These are phyloP conservation scores for Aegotheles bennettii DNA, from an alignment of 2,113 vertebrate species.

Conservation along the genomic window DNA sequence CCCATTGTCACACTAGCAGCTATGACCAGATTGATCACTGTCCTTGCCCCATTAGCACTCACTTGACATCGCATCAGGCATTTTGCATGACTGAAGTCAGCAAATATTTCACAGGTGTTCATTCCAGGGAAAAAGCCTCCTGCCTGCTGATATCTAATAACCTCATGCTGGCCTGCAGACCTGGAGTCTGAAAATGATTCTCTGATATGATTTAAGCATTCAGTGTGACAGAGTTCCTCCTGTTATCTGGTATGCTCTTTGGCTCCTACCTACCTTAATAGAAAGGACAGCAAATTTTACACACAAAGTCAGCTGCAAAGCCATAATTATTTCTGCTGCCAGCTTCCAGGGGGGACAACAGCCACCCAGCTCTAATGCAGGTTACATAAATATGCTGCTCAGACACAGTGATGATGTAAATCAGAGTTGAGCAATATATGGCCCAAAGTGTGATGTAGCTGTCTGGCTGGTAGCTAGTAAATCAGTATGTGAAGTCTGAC, in stretches of 20 bases:
- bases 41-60: background rate
- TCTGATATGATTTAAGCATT: background rate
- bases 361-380: background rate
- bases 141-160: background rate
- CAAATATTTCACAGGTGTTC: background rate
- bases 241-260: background rate
- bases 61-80: background rate
- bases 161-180: background rate
- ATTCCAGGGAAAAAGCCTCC: background rate
- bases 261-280: background rate
- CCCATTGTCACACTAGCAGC: background rate
- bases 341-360: background rate
- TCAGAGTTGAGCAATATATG: background rate
- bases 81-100: background rate
- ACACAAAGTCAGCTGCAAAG: background rate
- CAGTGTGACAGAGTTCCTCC: background rate
- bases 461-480: background rate
- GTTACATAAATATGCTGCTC: background rate
- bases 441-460: background rate
- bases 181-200: background rate
- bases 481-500: background rate
- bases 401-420: background rate
- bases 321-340: background rate
- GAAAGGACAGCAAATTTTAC: background rate
- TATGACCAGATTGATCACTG: background rate